Base-by-base conservation (phyloP, 2,113 vertebrate species). In the Aplodontia rufa region DNA sequence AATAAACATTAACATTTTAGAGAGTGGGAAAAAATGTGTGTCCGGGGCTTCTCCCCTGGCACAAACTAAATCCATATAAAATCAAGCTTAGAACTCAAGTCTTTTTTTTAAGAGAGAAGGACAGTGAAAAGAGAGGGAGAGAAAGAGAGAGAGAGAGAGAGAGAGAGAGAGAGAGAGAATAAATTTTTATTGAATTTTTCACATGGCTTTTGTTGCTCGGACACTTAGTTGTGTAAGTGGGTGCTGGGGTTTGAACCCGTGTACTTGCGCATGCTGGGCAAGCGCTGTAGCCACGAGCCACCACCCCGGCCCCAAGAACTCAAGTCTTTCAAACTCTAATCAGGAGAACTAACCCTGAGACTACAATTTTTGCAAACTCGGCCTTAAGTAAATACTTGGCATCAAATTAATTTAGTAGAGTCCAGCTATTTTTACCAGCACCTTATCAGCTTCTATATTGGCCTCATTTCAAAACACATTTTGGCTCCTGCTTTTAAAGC, bases 401-500 rank as follows among this genome's bases (percentile, higher is more conserved):
- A 82, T 79, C 45, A 89, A 75, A 20, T 89, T 72, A 80, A 96
- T 79, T 93, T 42, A 71, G 22, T 37, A 47, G 14, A 89, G 40
- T 87, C 20, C 24, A 37, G 13, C 42, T 71, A 80, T 74, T 76
- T 89, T 49, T 40, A 66, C 20, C 20, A 81, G 66, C 6, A 79
- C 20, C 35, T 58, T 83, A 64, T 40, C 42, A 97, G 62, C 62
- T 93, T n/a, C 32, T 87, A 20, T 30, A 40, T 20, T 96, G 47
- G 66, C 85, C 22, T 87, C 60, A 75, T 90, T 90, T 90, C 47
- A 90, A 71, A 83, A 19, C 8, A 24, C 2, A 66, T 72, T 87
- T 95, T 87, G 74, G 24, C n/a, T n/a, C n/a, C n/a, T 84, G 19
- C 7, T 81, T 96, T 94, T 90, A 45, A n/a, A 92, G 42, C 26